phyloP scores from a whole-genome alignment of 2,113 vertebrate genomes.

The Trichomycterus rosablanca region DNA sequence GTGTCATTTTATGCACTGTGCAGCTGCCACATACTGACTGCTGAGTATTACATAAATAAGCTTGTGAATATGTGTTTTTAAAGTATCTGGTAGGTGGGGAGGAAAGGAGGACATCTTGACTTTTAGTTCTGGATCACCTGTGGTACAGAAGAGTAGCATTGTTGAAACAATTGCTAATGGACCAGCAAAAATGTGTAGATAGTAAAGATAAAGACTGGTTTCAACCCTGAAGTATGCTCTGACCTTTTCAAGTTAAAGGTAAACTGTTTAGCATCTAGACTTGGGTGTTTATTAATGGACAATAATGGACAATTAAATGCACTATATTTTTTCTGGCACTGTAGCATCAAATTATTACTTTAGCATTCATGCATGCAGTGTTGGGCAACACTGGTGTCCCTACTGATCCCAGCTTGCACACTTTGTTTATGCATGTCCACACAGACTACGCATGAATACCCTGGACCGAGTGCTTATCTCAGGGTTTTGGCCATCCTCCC shows the following conservation, averaged over 20 bases:
- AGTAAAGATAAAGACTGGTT: background rate
- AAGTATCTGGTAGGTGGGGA: background rate
- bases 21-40: too few species aligned
- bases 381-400: conserved; percentile 15
- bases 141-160: background rate
- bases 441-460: background rate
- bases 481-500: too few species aligned
- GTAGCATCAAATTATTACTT: too few species aligned
- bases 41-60: too few species aligned
- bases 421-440: conserved; percentile 8
- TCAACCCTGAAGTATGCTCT: conserved; percentile 12
- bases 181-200: background rate
- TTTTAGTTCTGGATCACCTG: conserved; percentile 5
- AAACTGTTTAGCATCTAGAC: background rate
- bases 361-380: conserved; percentile 19
- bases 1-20: too few species aligned
- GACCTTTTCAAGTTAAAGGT: conserved; percentile 18
- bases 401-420: conserved; percentile 1
- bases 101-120: conserved; percentile 9
- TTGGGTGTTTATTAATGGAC: conserved; percentile 7
- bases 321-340: background rate
- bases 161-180: background rate
- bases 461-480: too few species aligned
- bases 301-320: background rate
- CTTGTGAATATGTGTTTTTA: too few species aligned